Evolutionary conservation across 2,888 invertebrate genomes (phyloP).

Genomic region (Elysia crispata): DNA sequence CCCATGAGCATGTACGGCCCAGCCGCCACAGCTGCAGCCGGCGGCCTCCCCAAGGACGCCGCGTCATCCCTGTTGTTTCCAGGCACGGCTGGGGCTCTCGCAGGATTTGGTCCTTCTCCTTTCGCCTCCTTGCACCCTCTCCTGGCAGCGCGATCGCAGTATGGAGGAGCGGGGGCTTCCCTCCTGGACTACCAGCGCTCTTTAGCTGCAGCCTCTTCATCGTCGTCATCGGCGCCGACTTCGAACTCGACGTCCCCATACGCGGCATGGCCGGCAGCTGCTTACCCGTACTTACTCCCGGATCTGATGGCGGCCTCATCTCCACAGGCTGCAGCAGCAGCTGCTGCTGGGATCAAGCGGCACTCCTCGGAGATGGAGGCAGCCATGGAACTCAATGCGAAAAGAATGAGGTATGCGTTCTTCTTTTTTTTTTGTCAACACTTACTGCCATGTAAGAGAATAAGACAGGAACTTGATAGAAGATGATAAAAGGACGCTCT

Average conservation of each 20-base stretch:
- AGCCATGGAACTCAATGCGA: conserved; percentile 47
- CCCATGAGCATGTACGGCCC: conserved; percentile 52
- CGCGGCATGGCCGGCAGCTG: conserved; percentile 32
- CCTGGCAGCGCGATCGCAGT: conserved; percentile 41
- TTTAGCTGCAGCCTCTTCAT: background rate
- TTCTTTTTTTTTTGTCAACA: too few species aligned
- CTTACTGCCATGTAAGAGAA: too few species aligned
- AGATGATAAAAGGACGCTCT: too few species aligned
- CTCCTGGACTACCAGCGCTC: conserved; percentile 51
- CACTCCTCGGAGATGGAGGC: conserved; percentile 50
- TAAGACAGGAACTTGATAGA: too few species aligned
- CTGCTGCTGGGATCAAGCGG: conserved; percentile 48
- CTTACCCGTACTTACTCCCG: conserved; percentile 38
- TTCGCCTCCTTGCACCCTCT: conserved; percentile 48
- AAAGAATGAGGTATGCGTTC: conserved; percentile 47
- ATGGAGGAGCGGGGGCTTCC: conserved; percentile 36
- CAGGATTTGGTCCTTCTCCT: conserved; percentile 42
- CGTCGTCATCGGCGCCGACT: conserved; percentile 13
- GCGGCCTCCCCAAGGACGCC: conserved; percentile 50
- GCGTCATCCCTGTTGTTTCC: conserved; percentile 44
- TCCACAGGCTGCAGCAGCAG: conserved; percentile 6
- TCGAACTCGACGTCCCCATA: conserved; percentile 5
- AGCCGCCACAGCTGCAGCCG: background rate
- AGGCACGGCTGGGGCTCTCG: conserved; percentile 45
- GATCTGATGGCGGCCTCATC: conserved; percentile 24